phyloP scores from a whole-genome alignment of 2,888 invertebrate genomes.

The Bombyx huttoni region DNA sequence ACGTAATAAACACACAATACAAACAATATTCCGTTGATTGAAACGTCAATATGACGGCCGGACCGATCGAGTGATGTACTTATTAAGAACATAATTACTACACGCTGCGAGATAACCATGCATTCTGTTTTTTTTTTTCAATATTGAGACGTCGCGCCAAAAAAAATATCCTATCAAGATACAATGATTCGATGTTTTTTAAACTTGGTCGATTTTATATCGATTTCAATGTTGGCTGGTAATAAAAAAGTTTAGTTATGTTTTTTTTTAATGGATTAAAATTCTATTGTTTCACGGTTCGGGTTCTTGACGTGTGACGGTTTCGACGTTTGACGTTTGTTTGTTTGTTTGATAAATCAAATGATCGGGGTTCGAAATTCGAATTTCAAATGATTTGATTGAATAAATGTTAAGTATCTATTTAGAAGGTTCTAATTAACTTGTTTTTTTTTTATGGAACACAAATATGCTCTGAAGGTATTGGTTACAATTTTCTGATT shows the following conservation, averaged over 20 bases:
- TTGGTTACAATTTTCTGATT: too few species aligned
- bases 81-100: constrained; percentile 67
- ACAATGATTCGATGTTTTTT: constrained; percentile 56
- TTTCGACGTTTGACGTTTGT: neutral
- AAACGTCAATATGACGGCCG: constrained; percentile 66
- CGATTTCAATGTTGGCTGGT: constrained; percentile 27
- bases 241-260: constrained; percentile 15
- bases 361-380: neutral
- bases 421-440: too few species aligned
- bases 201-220: constrained; percentile 33
- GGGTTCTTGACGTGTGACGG: constrained; percentile 18
- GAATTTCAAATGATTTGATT: neutral
- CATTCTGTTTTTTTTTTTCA: constrained; percentile 46
- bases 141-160: constrained; percentile 53
- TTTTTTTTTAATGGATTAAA: constrained; percentile 25
- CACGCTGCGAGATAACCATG: constrained; percentile 63
- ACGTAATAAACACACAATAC: constrained; percentile 64
- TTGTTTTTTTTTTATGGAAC: too few species aligned
- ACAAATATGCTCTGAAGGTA: too few species aligned
- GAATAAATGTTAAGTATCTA: too few species aligned
- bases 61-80: constrained; percentile 54
- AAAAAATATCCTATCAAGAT: constrained; percentile 29
- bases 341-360: neutral
- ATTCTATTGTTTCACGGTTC: constrained; percentile 20
- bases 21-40: constrained; percentile 70